These are phyloP conservation scores for Trissolcus brochymenae DNA, from an alignment of 2,888 invertebrate species.

Conservation along the genomic window DNA sequence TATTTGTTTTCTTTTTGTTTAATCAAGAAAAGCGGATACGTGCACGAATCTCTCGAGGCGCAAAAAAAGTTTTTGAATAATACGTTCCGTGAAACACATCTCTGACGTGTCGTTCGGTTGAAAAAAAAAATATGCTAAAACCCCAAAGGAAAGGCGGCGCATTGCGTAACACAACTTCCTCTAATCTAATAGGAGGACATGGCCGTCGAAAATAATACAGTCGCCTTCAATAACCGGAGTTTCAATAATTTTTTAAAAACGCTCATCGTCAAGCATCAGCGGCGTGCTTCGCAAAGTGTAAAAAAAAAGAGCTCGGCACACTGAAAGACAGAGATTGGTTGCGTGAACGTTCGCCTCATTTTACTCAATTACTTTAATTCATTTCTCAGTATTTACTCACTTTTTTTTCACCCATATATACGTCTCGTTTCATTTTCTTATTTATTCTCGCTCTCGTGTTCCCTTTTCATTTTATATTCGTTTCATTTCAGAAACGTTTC, in stretches of 20 bases:
- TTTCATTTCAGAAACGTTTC: background rate
- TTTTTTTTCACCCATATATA: conserved; percentile 11
- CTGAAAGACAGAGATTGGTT: conserved; percentile 58
- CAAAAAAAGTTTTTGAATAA: conserved; percentile 21
- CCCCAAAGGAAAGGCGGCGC: conserved; percentile 10
- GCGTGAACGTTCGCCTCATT: conserved; percentile 71
- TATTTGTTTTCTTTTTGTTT: background rate
- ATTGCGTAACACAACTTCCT: conserved; percentile 40
- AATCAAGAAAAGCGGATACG: conserved; percentile 16
- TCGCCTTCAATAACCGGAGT: background rate
- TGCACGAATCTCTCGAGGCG: conserved; percentile 23
- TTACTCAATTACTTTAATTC: conserved; percentile 72
- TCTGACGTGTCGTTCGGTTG: conserved; percentile 13
- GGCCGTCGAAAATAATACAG: conserved; percentile 13
- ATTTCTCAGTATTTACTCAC: conserved; percentile 68
- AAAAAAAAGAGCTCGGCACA: background rate
- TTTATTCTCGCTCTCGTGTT: background rate
- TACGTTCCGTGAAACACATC: conserved; percentile 31
- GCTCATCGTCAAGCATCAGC: conserved; percentile 23
- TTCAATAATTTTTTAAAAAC: conserved; percentile 25
- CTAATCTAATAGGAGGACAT: conserved; percentile 54
- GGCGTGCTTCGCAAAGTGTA: background rate
- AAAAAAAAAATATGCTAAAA: background rate
- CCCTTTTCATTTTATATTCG: too few relatives aligned
- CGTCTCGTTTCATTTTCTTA: conserved; percentile 8